Evolutionary conservation across 2,888 invertebrate species (phyloP).

Genomic region (Steinernema scapterisci): DNA sequence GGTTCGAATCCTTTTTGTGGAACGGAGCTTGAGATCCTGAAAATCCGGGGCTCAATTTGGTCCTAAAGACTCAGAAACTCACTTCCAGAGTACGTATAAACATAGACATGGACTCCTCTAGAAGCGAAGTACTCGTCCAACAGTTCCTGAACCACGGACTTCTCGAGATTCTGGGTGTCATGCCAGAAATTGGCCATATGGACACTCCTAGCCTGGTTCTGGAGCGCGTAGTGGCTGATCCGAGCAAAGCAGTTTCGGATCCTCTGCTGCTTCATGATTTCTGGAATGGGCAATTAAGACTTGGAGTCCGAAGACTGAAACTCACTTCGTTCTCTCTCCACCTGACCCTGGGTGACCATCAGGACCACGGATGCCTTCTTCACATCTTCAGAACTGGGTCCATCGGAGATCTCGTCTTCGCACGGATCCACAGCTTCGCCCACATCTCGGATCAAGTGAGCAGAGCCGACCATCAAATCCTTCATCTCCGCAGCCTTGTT

Average conservation of each 20-base stretch:
- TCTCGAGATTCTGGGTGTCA: slow-evolving; percentile 31
- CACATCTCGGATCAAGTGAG: neutral
- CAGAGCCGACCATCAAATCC: neutral
- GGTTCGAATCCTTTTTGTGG: too few relatives aligned
- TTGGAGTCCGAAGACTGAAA: too few relatives aligned
- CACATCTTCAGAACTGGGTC: neutral
- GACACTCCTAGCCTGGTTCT: slow-evolving; percentile 33
- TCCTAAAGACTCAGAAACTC: too few relatives aligned
- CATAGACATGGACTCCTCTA: neutral
- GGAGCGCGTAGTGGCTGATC: slow-evolving; percentile 33
- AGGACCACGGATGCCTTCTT: neutral
- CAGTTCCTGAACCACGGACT: neutral
- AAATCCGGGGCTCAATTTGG: too few relatives aligned
- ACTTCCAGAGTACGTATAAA: neutral
- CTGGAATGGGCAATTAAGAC: neutral
- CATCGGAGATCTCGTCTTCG: neutral
- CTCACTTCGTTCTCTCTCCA: neutral
- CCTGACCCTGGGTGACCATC: neutral
- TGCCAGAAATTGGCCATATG: slow-evolving; percentile 39
- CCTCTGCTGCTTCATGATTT: neutral
- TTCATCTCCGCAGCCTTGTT: neutral
- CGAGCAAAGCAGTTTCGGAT: slow-evolving; percentile 34
- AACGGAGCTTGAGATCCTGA: too few relatives aligned
- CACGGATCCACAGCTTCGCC: neutral
- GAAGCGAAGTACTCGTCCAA: neutral